Evolutionary conservation across 2,888 invertebrate genomes (phyloP).

Genomic region (Drosophila nr. perissopoda): DNA sequence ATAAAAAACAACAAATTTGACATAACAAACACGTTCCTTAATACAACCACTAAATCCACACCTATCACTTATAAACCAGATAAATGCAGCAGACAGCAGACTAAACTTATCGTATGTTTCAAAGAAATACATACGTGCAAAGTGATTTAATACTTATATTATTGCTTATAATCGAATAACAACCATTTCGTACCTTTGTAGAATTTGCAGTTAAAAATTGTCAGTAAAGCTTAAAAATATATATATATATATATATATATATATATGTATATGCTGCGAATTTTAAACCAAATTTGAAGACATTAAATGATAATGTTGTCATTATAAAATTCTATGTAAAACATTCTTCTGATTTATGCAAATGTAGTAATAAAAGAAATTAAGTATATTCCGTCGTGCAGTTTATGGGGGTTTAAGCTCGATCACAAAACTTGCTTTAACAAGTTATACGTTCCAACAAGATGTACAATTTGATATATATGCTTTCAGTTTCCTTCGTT

Average conservation of each 20-base stretch:
- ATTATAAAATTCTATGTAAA: slow-evolving; percentile 61
- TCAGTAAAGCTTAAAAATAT: slow-evolving; percentile 48
- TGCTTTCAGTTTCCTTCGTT: not conserved
- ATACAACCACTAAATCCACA: slow-evolving; percentile 30
- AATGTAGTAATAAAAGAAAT: slow-evolving; percentile 64
- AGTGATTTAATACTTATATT: slow-evolving; percentile 41
- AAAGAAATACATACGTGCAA: slow-evolving; percentile 29
- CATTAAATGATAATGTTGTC: slow-evolving; percentile 44
- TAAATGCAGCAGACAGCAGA: slow-evolving; percentile 28
- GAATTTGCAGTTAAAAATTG: slow-evolving; percentile 85
- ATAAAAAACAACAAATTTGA: slow-evolving; percentile 38
- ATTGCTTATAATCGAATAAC: slow-evolving; percentile 46
- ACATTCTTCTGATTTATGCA: slow-evolving; percentile 65
- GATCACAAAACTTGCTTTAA: not conserved
- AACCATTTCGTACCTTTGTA: slow-evolving; percentile 82
- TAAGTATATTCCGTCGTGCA: slow-evolving; percentile 11
- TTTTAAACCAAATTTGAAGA: slow-evolving; percentile 50
- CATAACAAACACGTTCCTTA: slow-evolving; percentile 63
- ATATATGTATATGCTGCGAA: slow-evolving; percentile 14
- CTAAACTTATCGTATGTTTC: slow-evolving; percentile 29
- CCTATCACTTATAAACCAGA: slow-evolving; percentile 25
- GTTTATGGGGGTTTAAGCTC: not conserved
- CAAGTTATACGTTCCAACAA: not conserved
- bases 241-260: not conserved
- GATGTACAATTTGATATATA: not conserved